These are phyloP conservation scores for Chymomyza caudatula DNA, from an alignment of 2,888 invertebrate species.

Conservation along the genomic window DNA sequence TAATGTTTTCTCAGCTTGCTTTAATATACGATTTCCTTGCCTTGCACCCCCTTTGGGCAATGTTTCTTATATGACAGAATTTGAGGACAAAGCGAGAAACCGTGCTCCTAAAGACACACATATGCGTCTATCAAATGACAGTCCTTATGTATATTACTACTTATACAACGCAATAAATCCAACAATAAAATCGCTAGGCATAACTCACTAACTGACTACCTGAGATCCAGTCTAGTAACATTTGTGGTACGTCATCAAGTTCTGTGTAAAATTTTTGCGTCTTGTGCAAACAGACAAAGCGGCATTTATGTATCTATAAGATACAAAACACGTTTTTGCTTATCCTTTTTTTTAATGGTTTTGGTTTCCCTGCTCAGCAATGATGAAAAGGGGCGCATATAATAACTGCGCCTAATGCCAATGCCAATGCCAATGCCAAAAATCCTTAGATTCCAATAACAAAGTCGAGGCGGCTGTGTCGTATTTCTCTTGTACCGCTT, in stretches of 20 bases:
- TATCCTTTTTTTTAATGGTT: conserved; percentile 51
- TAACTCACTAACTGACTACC: conserved; percentile 29
- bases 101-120: conserved; percentile 8
- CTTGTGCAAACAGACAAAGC: conserved; percentile 57
- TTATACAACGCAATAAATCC: conserved; percentile 20
- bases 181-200: conserved; percentile 15
- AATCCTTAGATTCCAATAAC: neutral
- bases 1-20: neutral
- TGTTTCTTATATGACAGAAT: neutral
- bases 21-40: neutral
- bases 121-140: conserved; percentile 37
- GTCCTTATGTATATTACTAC: neutral
- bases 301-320: neutral
- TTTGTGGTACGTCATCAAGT: conserved; percentile 44
- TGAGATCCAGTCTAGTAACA: conserved; percentile 39
- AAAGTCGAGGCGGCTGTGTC: neutral
- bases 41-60: neutral
- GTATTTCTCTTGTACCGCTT: conserved; percentile 17
- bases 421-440: conserved; percentile 6
- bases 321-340: conserved; percentile 43
- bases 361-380: conserved; percentile 5
- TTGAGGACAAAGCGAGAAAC: neutral
- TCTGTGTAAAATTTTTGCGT: conserved; percentile 57
- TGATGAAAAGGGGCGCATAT: conserved; percentile 43
- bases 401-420: conserved; percentile 57